phyloP scores from a whole-genome alignment of 2,797 vertebrate species.

The Sylvia borin region DNA sequence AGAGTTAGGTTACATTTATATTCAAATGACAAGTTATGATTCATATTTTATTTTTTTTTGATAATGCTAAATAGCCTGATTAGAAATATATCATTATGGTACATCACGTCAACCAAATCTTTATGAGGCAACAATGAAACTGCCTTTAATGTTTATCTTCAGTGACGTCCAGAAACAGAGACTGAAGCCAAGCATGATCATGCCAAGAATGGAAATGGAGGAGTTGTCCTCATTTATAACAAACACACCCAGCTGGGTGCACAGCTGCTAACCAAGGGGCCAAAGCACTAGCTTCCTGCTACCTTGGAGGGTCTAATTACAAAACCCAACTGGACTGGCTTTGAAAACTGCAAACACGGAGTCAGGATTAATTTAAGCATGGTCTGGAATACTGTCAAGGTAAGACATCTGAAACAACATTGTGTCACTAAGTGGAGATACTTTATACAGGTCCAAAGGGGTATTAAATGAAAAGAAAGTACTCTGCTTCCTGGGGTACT shows the following conservation, averaged over 20 bases:
- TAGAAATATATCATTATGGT: slow-evolving; percentile 62
- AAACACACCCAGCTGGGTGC: slow-evolving; percentile 76
- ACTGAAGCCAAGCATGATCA: slow-evolving; percentile 65
- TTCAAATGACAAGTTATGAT: slow-evolving; percentile 60
- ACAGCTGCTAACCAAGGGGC: slow-evolving; percentile 74
- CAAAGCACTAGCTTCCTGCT: slow-evolving; percentile 60
- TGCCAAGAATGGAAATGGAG: slow-evolving; percentile 71
- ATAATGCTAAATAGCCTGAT: slow-evolving; percentile 64
- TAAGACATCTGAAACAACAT: slow-evolving; percentile 1
- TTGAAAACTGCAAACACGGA: slow-evolving; percentile 38
- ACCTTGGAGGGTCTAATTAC: slow-evolving; percentile 73
- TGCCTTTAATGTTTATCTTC: slow-evolving; percentile 62
- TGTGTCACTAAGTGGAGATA: background rate
- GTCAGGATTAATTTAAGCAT: background rate
- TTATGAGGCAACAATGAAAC: slow-evolving; percentile 52
- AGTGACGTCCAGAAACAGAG: slow-evolving; percentile 43
- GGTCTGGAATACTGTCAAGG: background rate
- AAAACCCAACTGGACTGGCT: slow-evolving; percentile 50
- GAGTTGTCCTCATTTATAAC: slow-evolving; percentile 74
- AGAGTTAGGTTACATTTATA: slow-evolving; percentile 65
- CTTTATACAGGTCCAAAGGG: background rate
- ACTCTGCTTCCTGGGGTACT: background rate
- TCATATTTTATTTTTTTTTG: slow-evolving; percentile 58
- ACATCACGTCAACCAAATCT: slow-evolving; percentile 56
- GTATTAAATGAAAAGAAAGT: slow-evolving; percentile 20